Evolutionary conservation across 2,888 invertebrate genomes (phyloP).

Genomic region (Drosophila cracens): DNA sequence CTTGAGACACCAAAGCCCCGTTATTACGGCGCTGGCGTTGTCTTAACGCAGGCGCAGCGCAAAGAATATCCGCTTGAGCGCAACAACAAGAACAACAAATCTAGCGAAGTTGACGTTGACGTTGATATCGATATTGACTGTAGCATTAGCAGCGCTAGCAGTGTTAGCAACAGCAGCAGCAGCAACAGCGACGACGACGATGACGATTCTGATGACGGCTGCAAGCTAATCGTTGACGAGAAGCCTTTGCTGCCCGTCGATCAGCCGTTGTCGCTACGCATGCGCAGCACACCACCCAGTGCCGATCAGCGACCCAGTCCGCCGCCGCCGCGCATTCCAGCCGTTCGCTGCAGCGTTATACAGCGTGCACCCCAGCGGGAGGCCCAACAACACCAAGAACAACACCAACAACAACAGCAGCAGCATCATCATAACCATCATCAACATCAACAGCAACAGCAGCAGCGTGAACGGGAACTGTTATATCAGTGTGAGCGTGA

Average conservation of each 20-base stretch:
- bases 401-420: slow-evolving; percentile 7
- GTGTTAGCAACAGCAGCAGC: slow-evolving; percentile 4
- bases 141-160: slow-evolving; percentile 15
- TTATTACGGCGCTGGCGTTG: slow-evolving; percentile 92
- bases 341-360: slow-evolving; percentile 92
- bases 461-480: slow-evolving; percentile 28
- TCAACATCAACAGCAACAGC: slow-evolving; percentile 2
- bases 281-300: slow-evolving; percentile 86
- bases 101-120: slow-evolving; percentile 26
- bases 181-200: slow-evolving; percentile 10
- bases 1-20: slow-evolving; percentile 85
- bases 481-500: slow-evolving; percentile 78
- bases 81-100: slow-evolving; percentile 18
- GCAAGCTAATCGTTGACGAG: slow-evolving; percentile 88
- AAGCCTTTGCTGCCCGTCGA: slow-evolving; percentile 88
- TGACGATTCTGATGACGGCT: slow-evolving; percentile 85
- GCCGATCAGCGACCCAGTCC: slow-evolving; percentile 86
- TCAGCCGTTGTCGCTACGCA: slow-evolving; percentile 87
- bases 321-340: slow-evolving; percentile 88
- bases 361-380: slow-evolving; percentile 89
- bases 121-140: slow-evolving; percentile 17
- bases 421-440: slow-evolving; percentile 24
- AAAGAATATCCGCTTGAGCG: slow-evolving; percentile 89
- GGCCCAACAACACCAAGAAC: slow-evolving; percentile 13
- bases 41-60: slow-evolving; percentile 92